Evolutionary conservation across 2,888 invertebrate genomes (phyloP).

Genomic region (Andrena chrysosceles): DNA sequence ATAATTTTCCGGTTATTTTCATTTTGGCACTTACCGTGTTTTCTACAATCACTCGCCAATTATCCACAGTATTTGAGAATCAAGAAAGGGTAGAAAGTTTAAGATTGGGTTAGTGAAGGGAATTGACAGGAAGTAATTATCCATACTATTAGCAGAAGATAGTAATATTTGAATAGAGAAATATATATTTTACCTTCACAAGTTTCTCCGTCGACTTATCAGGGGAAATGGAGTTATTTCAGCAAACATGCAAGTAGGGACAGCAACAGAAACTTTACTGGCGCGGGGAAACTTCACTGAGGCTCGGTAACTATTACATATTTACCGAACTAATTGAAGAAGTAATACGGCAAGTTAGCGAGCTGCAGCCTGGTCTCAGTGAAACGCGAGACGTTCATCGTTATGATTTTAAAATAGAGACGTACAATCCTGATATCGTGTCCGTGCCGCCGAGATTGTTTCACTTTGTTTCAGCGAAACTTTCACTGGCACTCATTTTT

Average conservation of each 20-base stretch:
- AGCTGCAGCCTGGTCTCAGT: constrained; percentile 12
- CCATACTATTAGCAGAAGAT: neutral
- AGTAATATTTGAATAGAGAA: neutral
- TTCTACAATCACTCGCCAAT: no score
- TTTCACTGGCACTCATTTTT: constrained; percentile 69
- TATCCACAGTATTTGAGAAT: no score
- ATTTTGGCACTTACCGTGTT: no score
- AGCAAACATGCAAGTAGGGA: constrained; percentile 34
- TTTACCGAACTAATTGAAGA: constrained; percentile 58
- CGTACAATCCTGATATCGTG: constrained; percentile 42
- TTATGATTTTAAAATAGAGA: constrained; percentile 52
- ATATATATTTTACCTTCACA: neutral
- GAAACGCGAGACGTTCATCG: constrained; percentile 19
- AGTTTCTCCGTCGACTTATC: constrained; percentile 19
- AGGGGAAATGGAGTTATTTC: constrained; percentile 22
- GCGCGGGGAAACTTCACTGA: constrained; percentile 31
- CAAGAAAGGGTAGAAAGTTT: no score
- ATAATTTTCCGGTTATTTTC: no score
- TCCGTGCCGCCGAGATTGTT: constrained; percentile 39
- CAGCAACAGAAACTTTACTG: constrained; percentile 38
- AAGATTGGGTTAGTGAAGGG: neutral
- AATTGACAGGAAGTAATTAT: neutral
- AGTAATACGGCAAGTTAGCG: constrained; percentile 34
- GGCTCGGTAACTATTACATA: constrained; percentile 45
- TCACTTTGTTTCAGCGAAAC: constrained; percentile 60